Evolutionary conservation across 2,888 invertebrate species (phyloP), one percentile per base, ranked within the genome.

Genomic region (Watsonalla cultraria): DNA sequence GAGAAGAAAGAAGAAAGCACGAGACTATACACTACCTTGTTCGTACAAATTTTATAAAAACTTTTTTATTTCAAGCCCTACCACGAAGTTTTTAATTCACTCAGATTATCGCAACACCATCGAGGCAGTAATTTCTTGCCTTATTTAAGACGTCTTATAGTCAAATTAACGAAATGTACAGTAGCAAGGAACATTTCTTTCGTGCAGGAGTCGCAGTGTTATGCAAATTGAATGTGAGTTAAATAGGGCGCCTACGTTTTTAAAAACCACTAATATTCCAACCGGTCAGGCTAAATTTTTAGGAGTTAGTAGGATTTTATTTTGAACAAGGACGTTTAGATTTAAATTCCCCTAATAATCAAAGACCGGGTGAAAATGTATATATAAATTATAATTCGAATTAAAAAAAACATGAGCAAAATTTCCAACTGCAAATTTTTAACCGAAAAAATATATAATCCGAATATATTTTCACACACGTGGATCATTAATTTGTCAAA

Each of bases 51-150:
- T 66, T 56, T 54, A 53, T 56, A 58, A 65, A 53, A 47, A 59
- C 55, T 54, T 54, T 58, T 53, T 65, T 67, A 61, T 71, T 66
- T 60, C 51, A 55, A 51, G 68, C 60, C 74, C 74, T 66, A 76
- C 70, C 74, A 76, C 70, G 67, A 66, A 62, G 73, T 56, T 60
- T 66, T 70, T 69, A 70, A 71, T 65, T 58, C 61, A 24, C 54
- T 56, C 51, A 67, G 59, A 67, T 66, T 62, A 66, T 24, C 65
- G 49, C 46, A 53, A 53, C 52, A 57, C 58, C 63, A 62, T 55
- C 61, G 59, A 59, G 65, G 64, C 62, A 55, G 65, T 63, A 64
- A 71, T 66, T 65, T 60, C 52, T 58, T 57, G 47, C 60, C 56
- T 68, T 70, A 67, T 74, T 72, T 71, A 72, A 71, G 64, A 35